Percentiles rank a stretch among this genome's conserved stretches.
Evolutionary conservation across 2,888 invertebrate genomes (phyloP).

Genomic region (Apodemia duryi): DNA sequence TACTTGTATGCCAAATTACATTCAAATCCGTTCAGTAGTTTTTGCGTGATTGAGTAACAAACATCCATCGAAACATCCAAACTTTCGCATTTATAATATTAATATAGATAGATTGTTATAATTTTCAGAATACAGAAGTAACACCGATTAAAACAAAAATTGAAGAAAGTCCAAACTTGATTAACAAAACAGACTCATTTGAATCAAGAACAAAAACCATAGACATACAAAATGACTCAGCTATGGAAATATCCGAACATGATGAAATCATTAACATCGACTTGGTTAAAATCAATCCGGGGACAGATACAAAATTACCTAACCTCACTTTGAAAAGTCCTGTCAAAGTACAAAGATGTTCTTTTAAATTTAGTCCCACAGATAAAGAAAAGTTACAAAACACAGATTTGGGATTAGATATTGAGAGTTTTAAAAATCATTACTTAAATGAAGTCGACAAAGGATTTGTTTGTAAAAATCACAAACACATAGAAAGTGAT

Average conservation of each 20-base stretch:
- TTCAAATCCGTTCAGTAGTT: too few species aligned
- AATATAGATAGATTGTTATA: neutral
- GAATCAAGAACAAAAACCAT: slow-evolving; percentile 42
- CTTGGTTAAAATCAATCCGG: slow-evolving; percentile 38
- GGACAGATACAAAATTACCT: neutral
- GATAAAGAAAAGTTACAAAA: slow-evolving; percentile 41
- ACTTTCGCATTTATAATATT: too few species aligned
- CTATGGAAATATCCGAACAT: slow-evolving; percentile 54
- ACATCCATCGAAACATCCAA: too few species aligned
- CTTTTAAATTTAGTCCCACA: slow-evolving; percentile 46
- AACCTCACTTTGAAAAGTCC: slow-evolving; percentile 26
- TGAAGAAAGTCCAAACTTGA: slow-evolving; percentile 12
- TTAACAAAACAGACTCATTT: slow-evolving; percentile 18
- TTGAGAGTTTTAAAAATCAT: slow-evolving; percentile 57
- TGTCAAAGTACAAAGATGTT: slow-evolving; percentile 35
- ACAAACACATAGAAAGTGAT: slow-evolving; percentile 9
- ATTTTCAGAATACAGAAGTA: slow-evolving; percentile 13
- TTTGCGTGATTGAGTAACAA: too few species aligned
- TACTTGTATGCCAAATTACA: too few species aligned
- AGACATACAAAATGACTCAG: slow-evolving; percentile 46
- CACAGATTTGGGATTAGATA: slow-evolving; percentile 44
- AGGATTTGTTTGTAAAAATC: neutral
- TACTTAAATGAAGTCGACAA: slow-evolving; percentile 50
- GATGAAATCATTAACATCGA: slow-evolving; percentile 48
- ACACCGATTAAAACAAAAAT: slow-evolving; percentile 1